phyloP scores from a whole-genome alignment of 2,888 invertebrate species.

The Andrena flavipes region DNA sequence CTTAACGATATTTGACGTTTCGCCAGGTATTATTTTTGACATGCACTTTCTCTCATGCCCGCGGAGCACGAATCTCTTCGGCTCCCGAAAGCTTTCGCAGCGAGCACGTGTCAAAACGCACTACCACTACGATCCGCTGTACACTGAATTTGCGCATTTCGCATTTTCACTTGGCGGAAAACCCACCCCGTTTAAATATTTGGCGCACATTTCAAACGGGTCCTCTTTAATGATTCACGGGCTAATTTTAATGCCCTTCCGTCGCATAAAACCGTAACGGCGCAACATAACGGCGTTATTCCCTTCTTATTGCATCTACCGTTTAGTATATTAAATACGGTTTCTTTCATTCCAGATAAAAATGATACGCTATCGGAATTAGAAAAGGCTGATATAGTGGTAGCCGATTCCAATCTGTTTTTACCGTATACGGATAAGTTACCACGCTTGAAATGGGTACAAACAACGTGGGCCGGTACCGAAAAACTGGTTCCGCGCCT shows the following conservation, averaged over 20 bases:
- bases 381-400: conserved; percentile 81
- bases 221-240: neutral
- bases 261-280: neutral
- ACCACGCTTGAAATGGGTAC: conserved; percentile 84
- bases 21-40: conserved; percentile 73
- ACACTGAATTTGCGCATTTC: conserved; percentile 47
- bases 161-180: conserved; percentile 46
- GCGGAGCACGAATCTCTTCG: conserved; percentile 12
- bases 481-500: conserved; percentile 79
- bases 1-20: conserved; percentile 75
- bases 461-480: conserved; percentile 85
- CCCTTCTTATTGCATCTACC: neutral
- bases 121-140: conserved; percentile 39
- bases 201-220: conserved; percentile 20
- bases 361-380: conserved; percentile 69
- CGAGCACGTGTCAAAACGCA: conserved; percentile 63
- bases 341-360: conserved; percentile 57
- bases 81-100: conserved; percentile 33
- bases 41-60: conserved; percentile 29
- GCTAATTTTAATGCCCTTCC: conserved; percentile 2
- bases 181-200: conserved; percentile 45
- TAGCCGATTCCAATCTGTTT: conserved; percentile 84
- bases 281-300: no score
- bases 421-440: conserved; percentile 82
- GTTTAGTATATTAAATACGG: neutral